These are phyloP conservation scores for Ciconia nigra DNA, from an alignment of 2,797 vertebrate genomes.

Conservation along the genomic window DNA sequence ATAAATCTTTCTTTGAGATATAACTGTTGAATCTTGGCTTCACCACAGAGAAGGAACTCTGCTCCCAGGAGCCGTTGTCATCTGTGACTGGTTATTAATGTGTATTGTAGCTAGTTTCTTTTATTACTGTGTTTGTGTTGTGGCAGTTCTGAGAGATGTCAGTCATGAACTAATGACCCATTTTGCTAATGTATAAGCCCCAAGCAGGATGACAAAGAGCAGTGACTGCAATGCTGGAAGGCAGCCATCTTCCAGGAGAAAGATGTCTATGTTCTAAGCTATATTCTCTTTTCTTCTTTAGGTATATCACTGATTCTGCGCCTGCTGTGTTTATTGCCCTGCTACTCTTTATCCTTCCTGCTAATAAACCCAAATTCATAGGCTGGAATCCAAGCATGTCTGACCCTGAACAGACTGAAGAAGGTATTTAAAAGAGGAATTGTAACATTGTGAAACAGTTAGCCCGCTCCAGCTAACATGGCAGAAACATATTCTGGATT, in stretches of 20 bases:
- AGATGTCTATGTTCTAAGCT: background rate
- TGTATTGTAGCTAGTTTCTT: background rate
- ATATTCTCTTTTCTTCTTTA: slow-evolving; percentile 38
- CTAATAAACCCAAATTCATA: slow-evolving; percentile 80
- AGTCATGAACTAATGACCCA: background rate
- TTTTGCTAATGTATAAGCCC: background rate
- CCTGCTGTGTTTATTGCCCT: slow-evolving; percentile 53
- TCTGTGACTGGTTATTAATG: background rate
- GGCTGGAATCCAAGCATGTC: slow-evolving; percentile 60
- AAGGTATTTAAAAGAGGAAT: slow-evolving; percentile 74
- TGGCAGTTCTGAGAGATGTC: background rate
- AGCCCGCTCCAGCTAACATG: background rate
- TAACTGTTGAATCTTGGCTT: background rate
- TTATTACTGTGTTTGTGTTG: background rate
- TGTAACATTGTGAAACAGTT: background rate
- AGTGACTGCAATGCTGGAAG: background rate
- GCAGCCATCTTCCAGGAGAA: background rate
- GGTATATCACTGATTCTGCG: slow-evolving; percentile 84
- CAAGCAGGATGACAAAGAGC: background rate
- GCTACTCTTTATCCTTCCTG: slow-evolving; percentile 90
- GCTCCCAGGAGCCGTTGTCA: background rate
- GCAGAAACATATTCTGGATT: background rate
- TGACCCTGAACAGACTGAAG: slow-evolving; percentile 66
- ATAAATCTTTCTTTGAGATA: background rate
- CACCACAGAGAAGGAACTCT: background rate